Evolutionary conservation across 2,888 invertebrate species (phyloP).

Genomic region (Eledone cirrhosa): DNA sequence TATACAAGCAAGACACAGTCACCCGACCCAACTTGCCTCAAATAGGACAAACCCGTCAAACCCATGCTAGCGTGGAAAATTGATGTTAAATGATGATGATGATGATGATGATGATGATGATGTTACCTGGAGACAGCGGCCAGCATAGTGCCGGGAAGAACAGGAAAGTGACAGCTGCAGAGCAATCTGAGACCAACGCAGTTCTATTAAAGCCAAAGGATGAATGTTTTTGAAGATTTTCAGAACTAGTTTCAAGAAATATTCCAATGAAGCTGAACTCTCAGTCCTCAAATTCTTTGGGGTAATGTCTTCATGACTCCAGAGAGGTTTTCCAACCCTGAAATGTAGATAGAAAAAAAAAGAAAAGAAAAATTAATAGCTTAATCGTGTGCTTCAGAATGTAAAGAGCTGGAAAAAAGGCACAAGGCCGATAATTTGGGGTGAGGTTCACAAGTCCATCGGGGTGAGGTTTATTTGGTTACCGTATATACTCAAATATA

Average conservation of each 20-base stretch:
- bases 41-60: no score
- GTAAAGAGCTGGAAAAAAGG: no score
- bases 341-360: constrained; percentile 28
- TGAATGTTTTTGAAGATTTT: constrained; percentile 86
- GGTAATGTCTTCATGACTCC: constrained; percentile 99
- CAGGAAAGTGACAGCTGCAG: constrained; percentile 94
- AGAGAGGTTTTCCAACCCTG: constrained; percentile 76
- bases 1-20: no score
- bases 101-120: no score
- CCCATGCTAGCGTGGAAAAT: no score
- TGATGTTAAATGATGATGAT: no score
- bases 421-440: no score
- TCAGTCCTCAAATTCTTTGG: constrained; percentile 91
- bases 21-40: no score
- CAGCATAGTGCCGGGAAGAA: constrained; percentile 96
- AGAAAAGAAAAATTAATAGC: not conserved
- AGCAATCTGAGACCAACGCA: constrained; percentile 98
- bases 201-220: constrained; percentile 90
- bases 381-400: not conserved
- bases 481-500: no score
- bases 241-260: constrained; percentile 86
- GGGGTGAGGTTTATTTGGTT: no score
- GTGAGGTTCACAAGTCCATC: no score
- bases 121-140: constrained; percentile 88
- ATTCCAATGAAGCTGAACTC: constrained; percentile 91